Evolutionary conservation across 2,797 vertebrate species (phyloP).

Genomic region (Falco peregrinus): DNA sequence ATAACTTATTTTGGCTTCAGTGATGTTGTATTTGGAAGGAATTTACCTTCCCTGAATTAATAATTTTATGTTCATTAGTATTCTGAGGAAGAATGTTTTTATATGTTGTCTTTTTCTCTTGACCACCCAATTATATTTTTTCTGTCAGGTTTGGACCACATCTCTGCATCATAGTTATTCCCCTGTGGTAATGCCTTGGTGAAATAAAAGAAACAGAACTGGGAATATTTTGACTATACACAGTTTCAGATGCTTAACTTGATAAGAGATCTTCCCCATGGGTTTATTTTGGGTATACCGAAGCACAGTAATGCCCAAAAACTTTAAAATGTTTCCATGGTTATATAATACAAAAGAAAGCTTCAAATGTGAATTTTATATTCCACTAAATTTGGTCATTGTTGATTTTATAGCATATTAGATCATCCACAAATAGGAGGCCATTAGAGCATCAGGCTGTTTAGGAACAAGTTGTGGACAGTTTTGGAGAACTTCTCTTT

Average conservation of each 20-base stretch:
- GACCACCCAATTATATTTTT: not conserved
- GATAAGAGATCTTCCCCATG: not conserved
- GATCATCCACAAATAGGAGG: not conserved
- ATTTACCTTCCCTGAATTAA: not conserved
- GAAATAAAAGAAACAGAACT: not conserved
- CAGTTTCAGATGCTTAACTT: not conserved
- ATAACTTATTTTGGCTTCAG: not conserved
- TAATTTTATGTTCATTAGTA: not conserved
- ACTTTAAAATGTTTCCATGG: not conserved
- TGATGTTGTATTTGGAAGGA: not conserved
- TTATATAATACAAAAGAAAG: not conserved
- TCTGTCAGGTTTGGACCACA: not conserved
- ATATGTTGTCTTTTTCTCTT: not conserved
- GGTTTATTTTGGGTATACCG: not conserved
- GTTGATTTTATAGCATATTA: not conserved
- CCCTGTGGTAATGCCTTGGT: not conserved
- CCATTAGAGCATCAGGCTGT: not conserved
- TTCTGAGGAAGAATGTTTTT: not conserved
- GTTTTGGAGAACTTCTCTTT: not conserved
- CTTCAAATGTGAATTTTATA: not conserved
- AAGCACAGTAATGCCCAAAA: not conserved
- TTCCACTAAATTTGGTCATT: not conserved
- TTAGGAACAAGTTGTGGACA: conserved; percentile 19
- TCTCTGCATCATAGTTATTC: not conserved
- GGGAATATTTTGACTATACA: not conserved